Percentiles rank a stretch among this genome's conserved stretches.
These are phyloP conservation scores for Mesoligia furuncula DNA, from an alignment of 2,888 invertebrate genomes.

Conservation along the genomic window DNA sequence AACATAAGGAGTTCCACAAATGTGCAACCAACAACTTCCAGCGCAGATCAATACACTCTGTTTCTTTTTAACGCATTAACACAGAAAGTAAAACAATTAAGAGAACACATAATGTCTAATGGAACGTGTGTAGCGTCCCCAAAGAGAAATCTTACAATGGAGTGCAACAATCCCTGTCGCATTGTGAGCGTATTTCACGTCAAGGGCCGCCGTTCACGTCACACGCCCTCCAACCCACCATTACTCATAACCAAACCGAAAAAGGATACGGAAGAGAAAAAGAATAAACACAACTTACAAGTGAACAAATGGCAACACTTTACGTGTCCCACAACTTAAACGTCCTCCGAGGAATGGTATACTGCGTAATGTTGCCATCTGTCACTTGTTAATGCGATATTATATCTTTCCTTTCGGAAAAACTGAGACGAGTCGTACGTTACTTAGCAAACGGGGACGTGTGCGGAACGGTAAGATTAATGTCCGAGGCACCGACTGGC, in stretches of 20 bases:
- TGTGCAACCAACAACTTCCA: neutral
- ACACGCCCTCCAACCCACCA: constrained; percentile 77
- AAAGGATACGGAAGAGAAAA: constrained; percentile 78
- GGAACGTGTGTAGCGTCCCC: constrained; percentile 53
- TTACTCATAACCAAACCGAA: constrained; percentile 84
- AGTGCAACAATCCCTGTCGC: constrained; percentile 77
- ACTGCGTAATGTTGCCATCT: constrained; percentile 84
- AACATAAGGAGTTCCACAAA: too few relatives aligned
- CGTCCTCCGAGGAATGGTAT: constrained; percentile 82
- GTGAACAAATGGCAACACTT: constrained; percentile 86
- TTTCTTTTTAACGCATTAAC: constrained; percentile 17
- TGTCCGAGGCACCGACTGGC: constrained; percentile 63
- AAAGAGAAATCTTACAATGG: constrained; percentile 73
- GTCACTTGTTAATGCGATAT: constrained; percentile 82
- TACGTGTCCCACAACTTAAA: constrained; percentile 87
- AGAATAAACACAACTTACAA: constrained; percentile 86
- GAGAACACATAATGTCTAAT: constrained; percentile 53
- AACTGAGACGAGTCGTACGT: constrained; percentile 70
- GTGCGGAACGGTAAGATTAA: constrained; percentile 73
- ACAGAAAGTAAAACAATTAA: constrained; percentile 52
- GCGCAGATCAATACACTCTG: neutral
- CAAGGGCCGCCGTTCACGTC: constrained; percentile 76
- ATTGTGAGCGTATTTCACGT: constrained; percentile 80
- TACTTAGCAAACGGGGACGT: constrained; percentile 69
- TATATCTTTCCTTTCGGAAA: constrained; percentile 76